Conservation (phyloP, 2,888 invertebrate species). For the Coronaproctus castanopsis region DNA sequence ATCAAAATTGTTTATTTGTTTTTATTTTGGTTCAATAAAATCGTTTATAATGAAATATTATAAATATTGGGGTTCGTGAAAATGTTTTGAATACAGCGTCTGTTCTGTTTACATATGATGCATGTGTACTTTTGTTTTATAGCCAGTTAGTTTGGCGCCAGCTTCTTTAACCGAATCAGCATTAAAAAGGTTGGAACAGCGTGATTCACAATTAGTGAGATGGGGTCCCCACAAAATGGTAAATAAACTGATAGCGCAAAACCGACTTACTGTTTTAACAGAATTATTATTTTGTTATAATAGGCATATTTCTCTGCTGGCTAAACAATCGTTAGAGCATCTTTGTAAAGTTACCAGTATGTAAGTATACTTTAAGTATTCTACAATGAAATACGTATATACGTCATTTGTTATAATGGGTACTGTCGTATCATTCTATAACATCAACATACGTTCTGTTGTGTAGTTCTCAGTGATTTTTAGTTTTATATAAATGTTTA, state of each 20-base stretch:
- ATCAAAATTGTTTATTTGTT: too few species aligned
- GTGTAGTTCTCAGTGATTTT: background rate
- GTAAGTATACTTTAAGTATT: conserved; percentile 28
- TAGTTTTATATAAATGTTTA: background rate
- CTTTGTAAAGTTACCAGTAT: conserved; percentile 61
- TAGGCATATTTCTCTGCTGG: conserved; percentile 57
- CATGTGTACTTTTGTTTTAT: too few species aligned
- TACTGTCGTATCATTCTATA: background rate
- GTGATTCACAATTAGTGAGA: conserved; percentile 65
- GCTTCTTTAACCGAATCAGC: conserved; percentile 67
- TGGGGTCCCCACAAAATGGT: conserved; percentile 83
- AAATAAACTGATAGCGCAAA: conserved; percentile 75
- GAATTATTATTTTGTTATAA: conserved; percentile 75
- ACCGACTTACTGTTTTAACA: conserved; percentile 71
- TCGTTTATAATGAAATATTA: too few species aligned
- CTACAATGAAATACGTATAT: background rate
- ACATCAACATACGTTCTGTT: background rate
- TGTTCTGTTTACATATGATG: too few species aligned
- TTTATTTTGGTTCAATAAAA: too few species aligned
- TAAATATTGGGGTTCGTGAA: too few species aligned
- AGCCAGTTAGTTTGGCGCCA: conserved; percentile 55
- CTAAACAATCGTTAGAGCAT: conserved; percentile 55
- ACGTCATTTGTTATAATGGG: background rate
- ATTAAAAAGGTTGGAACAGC: conserved; percentile 67
- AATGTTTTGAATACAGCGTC: too few species aligned